Conservation (phyloP, 2,888 invertebrate genomes). For the Cotesia congregata region DNA sequence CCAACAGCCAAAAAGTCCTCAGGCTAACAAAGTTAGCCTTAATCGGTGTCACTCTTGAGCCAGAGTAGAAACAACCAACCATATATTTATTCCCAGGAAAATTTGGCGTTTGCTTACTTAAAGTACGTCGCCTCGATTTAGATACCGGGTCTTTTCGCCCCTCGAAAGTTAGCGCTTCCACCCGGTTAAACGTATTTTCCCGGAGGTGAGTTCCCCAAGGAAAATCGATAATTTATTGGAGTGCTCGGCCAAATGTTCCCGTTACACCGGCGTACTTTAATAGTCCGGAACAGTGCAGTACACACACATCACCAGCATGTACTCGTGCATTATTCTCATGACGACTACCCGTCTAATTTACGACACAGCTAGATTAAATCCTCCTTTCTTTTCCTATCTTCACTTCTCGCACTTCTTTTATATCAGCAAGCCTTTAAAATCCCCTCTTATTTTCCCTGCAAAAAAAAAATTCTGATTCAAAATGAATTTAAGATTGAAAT, state of each 20-base stretch:
- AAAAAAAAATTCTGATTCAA: too few species aligned
- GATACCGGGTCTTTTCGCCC: slow-evolving; percentile 7
- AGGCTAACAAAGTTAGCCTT: too few species aligned
- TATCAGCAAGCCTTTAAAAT: too few species aligned
- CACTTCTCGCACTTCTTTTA: too few species aligned
- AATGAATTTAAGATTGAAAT: too few species aligned
- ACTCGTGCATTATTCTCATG: neutral
- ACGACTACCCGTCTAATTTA: neutral
- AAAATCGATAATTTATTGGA: slow-evolving; percentile 40
- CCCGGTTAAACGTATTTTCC: slow-evolving; percentile 27
- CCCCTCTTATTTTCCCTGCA: too few species aligned
- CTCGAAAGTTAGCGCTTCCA: neutral
- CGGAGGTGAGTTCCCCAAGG: slow-evolving; percentile 11
- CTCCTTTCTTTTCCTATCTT: neutral
- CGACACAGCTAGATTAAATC: neutral
- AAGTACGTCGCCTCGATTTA: too few species aligned
- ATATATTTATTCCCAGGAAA: too few species aligned
- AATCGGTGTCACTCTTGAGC: too few species aligned
- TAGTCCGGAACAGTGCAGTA: neutral
- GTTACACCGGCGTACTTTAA: slow-evolving; percentile 15
- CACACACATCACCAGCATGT: neutral
- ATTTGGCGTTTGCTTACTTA: too few species aligned
- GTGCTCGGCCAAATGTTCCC: slow-evolving; percentile 34
- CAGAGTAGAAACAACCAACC: too few species aligned
- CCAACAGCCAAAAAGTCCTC: too few species aligned